A percentile compares a stretch with the other conserved stretches of the same genome.
These are phyloP conservation scores for Cephalopholis sonnerati DNA, from an alignment of 2,113 vertebrate genomes.

Conservation along the genomic window DNA sequence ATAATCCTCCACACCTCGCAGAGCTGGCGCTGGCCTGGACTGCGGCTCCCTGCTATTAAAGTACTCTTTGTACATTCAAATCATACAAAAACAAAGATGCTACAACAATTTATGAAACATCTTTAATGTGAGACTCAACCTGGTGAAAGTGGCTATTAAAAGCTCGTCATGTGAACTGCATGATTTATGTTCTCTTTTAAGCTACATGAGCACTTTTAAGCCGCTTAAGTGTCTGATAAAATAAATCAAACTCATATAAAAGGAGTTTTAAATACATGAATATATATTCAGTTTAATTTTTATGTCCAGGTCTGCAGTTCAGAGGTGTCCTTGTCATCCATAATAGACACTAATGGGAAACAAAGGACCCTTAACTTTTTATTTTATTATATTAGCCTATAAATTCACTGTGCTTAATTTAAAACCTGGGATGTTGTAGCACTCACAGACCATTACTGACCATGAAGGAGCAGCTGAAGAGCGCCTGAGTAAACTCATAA, in stretches of 20 bases:
- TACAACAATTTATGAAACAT: constrained; percentile 5
- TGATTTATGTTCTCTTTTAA: constrained; percentile 42
- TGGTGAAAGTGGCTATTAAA: constrained; percentile 44
- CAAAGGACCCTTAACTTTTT: constrained; percentile 48
- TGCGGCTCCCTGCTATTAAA: background rate
- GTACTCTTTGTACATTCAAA: background rate
- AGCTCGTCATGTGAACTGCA: background rate
- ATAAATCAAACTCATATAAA: constrained; percentile 52
- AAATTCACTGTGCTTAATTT: constrained; percentile 54
- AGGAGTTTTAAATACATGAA: constrained; percentile 39
- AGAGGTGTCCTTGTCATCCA: constrained; percentile 46
- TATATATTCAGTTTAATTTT: constrained; percentile 44
- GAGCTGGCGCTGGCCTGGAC: background rate
- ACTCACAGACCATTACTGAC: constrained; percentile 40
- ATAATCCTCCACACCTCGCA: constrained; percentile 42
- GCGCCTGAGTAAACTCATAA: constrained; percentile 43
- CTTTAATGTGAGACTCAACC: constrained; percentile 6
- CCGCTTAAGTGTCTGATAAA: constrained; percentile 32
- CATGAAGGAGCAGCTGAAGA: constrained; percentile 23
- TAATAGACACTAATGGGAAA: constrained; percentile 60
- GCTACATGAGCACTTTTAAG: constrained; percentile 32
- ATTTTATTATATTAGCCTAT: constrained; percentile 43
- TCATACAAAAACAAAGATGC: constrained; percentile 12
- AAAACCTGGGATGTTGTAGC: constrained; percentile 31
- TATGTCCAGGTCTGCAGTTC: constrained; percentile 42